phyloP scores from a whole-genome alignment of 92 coral and sea anemone genomes.

The Porites evermanni region DNA sequence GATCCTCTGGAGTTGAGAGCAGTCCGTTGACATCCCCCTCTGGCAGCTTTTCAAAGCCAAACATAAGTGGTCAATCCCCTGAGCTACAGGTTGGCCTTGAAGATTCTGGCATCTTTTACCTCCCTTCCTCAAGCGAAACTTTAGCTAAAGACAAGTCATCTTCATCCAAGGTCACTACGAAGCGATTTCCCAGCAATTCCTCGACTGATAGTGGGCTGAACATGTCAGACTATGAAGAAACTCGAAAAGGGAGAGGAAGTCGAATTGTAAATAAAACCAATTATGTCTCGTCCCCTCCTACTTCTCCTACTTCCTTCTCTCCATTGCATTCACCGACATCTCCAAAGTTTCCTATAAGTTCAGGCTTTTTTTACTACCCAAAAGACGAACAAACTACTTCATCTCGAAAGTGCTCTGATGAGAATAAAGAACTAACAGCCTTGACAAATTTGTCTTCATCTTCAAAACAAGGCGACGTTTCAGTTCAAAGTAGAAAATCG shows the following conservation, averaged over 20 bases:
- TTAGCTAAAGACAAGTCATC: neutral
- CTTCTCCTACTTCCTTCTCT: neutral
- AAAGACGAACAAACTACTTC: neutral
- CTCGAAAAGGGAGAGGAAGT: neutral
- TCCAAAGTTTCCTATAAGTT: constrained; percentile 31
- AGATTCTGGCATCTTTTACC: constrained; percentile 26
- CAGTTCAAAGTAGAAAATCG: neutral
- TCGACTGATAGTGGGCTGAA: constrained; percentile 56
- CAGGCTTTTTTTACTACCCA: constrained; percentile 36
- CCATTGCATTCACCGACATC: constrained; percentile 24
- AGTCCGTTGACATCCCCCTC: constrained; percentile 6
- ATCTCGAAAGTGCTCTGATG: neutral
- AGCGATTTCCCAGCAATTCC: constrained; percentile 47
- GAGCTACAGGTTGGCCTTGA: constrained; percentile 1
- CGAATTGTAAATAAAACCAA: neutral
- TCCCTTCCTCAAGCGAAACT: neutral
- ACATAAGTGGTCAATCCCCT: neutral
- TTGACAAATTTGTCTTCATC: neutral
- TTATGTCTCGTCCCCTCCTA: neutral
- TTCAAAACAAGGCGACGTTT: neutral
- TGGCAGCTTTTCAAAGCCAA: constrained; percentile 3
- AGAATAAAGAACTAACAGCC: neutral
- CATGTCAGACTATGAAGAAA: constrained; percentile 39
- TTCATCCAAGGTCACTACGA: neutral
- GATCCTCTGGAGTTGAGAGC: constrained; percentile 27